Evolutionary conservation across 2,888 invertebrate genomes (phyloP).

Genomic region (Melikaiella ostensackeni): DNA sequence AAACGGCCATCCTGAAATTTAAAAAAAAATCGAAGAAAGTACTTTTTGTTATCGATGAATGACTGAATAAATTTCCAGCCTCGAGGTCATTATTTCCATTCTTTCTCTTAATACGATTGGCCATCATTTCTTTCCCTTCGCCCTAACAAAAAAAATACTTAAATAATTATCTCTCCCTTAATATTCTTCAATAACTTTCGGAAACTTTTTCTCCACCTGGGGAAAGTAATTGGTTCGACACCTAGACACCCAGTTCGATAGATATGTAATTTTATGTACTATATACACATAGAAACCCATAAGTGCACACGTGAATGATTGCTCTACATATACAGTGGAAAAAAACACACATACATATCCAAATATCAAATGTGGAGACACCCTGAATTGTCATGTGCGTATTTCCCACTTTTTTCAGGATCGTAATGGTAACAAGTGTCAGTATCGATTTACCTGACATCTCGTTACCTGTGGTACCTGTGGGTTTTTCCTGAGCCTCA

Average conservation of each 20-base stretch:
- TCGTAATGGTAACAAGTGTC: slow-evolving; percentile 40
- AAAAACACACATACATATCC: neutral
- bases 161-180: neutral
- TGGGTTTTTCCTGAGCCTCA: neutral
- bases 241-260: neutral
- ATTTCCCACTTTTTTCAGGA: neutral
- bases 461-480: slow-evolving; percentile 30
- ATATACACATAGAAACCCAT: neutral
- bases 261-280: neutral
- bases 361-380: slow-evolving; percentile 8
- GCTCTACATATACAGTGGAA: neutral
- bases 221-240: slow-evolving; percentile 16
- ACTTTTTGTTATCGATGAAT: no score
- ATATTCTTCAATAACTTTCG: neutral
- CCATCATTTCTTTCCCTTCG: neutral
- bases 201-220: neutral
- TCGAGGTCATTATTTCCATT: no score
- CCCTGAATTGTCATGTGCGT: slow-evolving; percentile 7
- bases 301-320: neutral
- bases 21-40: no score
- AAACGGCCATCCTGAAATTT: no score
- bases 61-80: neutral
- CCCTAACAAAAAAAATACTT: neutral
- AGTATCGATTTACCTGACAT: slow-evolving; percentile 48
- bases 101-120: neutral